Evolutionary conservation across 2,797 vertebrate species (phyloP), one percentile per base, ranked within the genome.

Genomic region (Dallia pectoralis): DNA sequence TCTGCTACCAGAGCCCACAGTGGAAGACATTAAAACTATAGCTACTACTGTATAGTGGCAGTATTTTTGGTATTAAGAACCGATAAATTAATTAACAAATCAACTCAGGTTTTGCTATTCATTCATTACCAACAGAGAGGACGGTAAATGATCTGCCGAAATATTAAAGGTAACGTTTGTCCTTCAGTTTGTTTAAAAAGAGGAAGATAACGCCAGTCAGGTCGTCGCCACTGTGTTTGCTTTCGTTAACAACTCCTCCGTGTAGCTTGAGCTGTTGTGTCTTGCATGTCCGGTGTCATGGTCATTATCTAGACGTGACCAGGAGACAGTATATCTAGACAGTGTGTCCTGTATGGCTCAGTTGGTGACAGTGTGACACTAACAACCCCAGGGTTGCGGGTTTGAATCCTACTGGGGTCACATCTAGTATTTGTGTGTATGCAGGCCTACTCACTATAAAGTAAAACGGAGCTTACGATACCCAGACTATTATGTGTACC

Each of bases 401-500:
- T 56, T 56, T 12, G 22, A 56, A 11, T 56, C 22, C 53, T 8
- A 56, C 53, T 53, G 51, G 51, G 51, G 51, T 22, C 51, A 53
- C 19, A 19, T 53, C n/a, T 22, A n/a, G 19, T 53, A 53, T 40
- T 40, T 9, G 11, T 25, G n/a, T 29, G 16, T 32, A 29, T 63
- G 61, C 11, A 62, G 40, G 40, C 40, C 40, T 40, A 40, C 0
- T 32, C 30, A 63, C 16, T 66, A 32, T 65, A 33, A 16, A 40
- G 29, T 72, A 44, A 18, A 44, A 49, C 14, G 32, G 40, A 11
- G 51, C n/a, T 1, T 4, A 27, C 25, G 25, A 12, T 27, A 25
- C 8, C 25, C 53, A 12, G n/a, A 30, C 19, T 33, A 4, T 16
- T 6, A 4, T 22, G 16, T 67, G 27, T 82, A 94, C 93, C 91